Evolutionary conservation across 2,113 vertebrate species (phyloP).

Genomic region (Sylvilagus bachmani): DNA sequence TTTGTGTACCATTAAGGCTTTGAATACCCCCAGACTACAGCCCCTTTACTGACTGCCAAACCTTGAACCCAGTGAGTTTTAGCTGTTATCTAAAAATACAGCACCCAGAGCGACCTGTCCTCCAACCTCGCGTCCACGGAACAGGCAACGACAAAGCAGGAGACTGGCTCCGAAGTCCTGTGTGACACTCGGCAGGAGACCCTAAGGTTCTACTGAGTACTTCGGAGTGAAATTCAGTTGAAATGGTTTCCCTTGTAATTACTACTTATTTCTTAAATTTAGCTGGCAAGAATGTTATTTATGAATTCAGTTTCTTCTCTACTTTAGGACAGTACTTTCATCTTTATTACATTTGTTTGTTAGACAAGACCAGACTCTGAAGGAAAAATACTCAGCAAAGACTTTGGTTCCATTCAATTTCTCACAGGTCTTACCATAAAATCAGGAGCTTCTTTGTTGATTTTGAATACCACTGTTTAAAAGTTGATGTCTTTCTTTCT

Average conservation of each 20-base stretch:
- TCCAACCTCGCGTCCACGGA: background rate
- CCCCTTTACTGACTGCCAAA: constrained; percentile 21
- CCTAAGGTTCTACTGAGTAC: background rate
- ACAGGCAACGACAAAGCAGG: background rate
- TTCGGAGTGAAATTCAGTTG: background rate
- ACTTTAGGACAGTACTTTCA: constrained; percentile 60
- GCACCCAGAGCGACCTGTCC: background rate
- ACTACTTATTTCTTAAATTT: constrained; percentile 47
- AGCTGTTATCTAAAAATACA: constrained; percentile 27
- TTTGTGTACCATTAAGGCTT: constrained; percentile 1
- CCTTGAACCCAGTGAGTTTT: constrained; percentile 15
- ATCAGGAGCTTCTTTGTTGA: background rate
- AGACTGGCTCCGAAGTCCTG: background rate
- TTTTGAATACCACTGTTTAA: constrained; percentile 41
- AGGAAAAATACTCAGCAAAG: constrained; percentile 48
- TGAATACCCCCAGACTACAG: constrained; percentile 21
- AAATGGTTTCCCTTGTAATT: constrained; percentile 10
- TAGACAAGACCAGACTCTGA: constrained; percentile 37
- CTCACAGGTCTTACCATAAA: constrained; percentile 29
- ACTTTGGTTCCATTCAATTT: constrained; percentile 41
- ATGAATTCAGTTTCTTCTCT: constrained; percentile 52
- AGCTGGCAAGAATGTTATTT: constrained; percentile 48
- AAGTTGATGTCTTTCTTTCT: background rate
- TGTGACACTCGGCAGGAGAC: background rate
- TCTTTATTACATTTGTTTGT: constrained; percentile 53